Conservation (phyloP, 2,113 vertebrate species). For the Pseudorectes ferrugineus region DNA sequence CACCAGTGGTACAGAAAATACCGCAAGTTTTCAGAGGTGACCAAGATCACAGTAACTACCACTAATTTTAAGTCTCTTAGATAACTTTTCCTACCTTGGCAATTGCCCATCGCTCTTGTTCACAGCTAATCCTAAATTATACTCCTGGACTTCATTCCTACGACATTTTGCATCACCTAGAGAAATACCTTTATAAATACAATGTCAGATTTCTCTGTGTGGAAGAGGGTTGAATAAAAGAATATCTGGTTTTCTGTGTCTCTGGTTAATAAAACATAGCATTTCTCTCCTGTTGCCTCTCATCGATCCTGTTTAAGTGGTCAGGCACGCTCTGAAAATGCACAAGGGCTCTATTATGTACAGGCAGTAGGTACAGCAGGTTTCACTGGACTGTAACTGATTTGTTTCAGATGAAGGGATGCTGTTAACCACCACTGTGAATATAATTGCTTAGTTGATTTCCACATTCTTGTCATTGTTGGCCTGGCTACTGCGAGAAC, state of each 20-base stretch:
- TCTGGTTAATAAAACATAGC: conserved; percentile 3
- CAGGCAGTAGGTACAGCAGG: conserved; percentile 25
- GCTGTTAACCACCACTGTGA: conserved; percentile 56
- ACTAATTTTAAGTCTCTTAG: background rate
- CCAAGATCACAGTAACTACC: background rate
- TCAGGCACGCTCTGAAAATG: background rate
- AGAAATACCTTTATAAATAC: background rate
- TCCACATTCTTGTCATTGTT: conserved; percentile 65
- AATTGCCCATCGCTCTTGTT: accelerated
- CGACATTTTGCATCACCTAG: background rate
- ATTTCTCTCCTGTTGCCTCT: conserved; percentile 8
- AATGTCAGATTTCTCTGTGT: background rate
- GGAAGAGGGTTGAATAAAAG: background rate
- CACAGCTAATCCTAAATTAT: background rate
- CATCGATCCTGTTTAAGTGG: background rate
- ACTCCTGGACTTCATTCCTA: background rate
- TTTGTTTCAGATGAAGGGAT: conserved; percentile 64
- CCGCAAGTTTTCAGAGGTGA: background rate
- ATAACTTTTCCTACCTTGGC: background rate
- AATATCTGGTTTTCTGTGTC: background rate
- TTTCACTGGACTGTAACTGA: conserved; percentile 63
- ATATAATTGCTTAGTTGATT: conserved; percentile 59
- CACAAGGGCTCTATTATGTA: conserved; percentile 41
- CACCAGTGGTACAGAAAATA: background rate
- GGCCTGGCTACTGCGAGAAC: conserved; percentile 37